Evolutionary conservation across 2,888 invertebrate genomes (phyloP).

Genomic region (Ophonus ardosiacus): DNA sequence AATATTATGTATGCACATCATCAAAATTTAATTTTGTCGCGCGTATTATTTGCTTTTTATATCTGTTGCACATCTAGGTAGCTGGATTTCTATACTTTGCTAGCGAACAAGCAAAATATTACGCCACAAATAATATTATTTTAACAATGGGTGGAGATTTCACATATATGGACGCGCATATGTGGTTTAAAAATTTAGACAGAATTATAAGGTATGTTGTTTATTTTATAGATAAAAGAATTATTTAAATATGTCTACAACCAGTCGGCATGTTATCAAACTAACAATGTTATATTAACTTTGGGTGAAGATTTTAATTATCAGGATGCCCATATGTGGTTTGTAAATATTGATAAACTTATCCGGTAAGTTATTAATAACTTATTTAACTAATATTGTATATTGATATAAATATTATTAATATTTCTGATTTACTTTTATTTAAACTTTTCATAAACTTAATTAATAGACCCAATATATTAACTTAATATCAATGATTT

Average conservation of each 20-base stretch:
- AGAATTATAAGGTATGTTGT: slow-evolving; percentile 87
- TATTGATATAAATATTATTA: neutral
- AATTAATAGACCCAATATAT: no score
- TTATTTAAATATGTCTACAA: slow-evolving; percentile 72
- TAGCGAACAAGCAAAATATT: slow-evolving; percentile 69
- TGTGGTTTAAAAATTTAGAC: slow-evolving; percentile 92
- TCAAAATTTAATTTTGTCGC: no score
- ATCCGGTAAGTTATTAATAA: slow-evolving; percentile 79
- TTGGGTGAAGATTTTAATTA: slow-evolving; percentile 88
- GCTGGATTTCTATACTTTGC: slow-evolving; percentile 54
- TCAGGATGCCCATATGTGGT: slow-evolving; percentile 81
- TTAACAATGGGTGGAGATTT: slow-evolving; percentile 97
- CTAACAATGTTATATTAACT: slow-evolving; percentile 82
- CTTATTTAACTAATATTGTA: slow-evolving; percentile 8
- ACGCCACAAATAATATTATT: slow-evolving; percentile 86
- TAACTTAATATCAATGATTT: no score
- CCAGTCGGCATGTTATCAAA: slow-evolving; percentile 76
- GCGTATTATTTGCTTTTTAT: neutral
- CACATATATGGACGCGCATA: slow-evolving; percentile 85
- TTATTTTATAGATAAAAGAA: slow-evolving; percentile 70
- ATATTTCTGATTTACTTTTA: neutral
- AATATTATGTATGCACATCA: no score
- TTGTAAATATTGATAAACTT: slow-evolving; percentile 82
- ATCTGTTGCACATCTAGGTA: slow-evolving; percentile 39
- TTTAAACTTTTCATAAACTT: neutral